Conservation (phyloP, 1,140 invertebrate genomes). For the Nasonia longicornis region DNA sequence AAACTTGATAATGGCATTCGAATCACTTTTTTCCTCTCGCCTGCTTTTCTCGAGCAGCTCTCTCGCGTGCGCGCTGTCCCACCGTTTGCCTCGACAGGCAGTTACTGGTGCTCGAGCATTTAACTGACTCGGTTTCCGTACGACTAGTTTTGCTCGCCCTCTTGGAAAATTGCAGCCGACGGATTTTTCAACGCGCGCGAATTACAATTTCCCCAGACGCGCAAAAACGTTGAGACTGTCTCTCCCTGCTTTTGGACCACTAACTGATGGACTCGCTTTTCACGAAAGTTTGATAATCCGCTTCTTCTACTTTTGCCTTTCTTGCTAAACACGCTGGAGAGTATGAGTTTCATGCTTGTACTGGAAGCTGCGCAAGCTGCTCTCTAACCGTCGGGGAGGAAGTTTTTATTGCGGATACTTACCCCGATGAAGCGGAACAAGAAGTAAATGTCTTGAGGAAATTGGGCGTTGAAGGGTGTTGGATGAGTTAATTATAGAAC, state of each 20-base stretch:
- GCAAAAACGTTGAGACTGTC: neutral
- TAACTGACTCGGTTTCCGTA: neutral
- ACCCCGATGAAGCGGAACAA: neutral
- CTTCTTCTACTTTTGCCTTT: neutral
- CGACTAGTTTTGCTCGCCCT: no score
- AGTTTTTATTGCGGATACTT: no score
- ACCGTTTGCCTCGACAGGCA: neutral
- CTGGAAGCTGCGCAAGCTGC: neutral
- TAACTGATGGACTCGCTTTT: neutral
- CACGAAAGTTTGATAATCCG: neutral
- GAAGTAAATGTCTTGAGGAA: neutral
- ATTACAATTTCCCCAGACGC: neutral
- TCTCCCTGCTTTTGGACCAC: neutral
- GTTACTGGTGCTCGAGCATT: neutral
- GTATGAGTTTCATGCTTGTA: neutral
- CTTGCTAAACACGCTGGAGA: neutral
- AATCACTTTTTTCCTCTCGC: conserved; percentile 15
- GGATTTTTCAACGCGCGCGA: neutral
- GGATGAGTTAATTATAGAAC: no score
- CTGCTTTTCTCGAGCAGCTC: neutral
- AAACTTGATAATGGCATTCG: conserved; percentile 30
- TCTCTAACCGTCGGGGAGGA: no score
- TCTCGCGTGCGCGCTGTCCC: neutral
- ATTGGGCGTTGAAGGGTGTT: neutral
- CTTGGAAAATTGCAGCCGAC: neutral